Base-by-base conservation (phyloP, 2,888 invertebrate genomes). In the Branchipolynoe longqiensis region DNA sequence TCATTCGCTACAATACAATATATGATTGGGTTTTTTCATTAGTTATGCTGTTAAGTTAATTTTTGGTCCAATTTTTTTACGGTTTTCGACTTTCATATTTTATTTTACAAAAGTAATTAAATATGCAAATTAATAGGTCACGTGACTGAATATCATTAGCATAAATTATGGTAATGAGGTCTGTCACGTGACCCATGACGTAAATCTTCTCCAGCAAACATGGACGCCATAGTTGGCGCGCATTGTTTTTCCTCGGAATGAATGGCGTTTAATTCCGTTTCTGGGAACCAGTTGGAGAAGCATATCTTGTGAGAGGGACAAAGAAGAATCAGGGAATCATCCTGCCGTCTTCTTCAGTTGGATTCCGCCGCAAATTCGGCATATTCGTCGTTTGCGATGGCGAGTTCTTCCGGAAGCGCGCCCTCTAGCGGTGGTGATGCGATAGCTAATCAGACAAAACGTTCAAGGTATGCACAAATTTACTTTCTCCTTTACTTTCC, bases 161-260 rank as follows among this genome's bases (percentile, higher is more conserved):
- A 84, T 84, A 84, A 84, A 84, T 84, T 84, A 84, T 84, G 73
- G 36, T 84, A 84, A 84, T 84, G 73, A 84, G 58, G 38, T 84
- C 18, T 28, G 36, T 82, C 74, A 78, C 58, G 78, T 78, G 84
- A 78, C 74, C 64, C 74, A 28, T 84, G 54, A 78, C 78, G 84
- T 78, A 31, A 36, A 41, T 56, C 59, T 58, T 82, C 54, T 48
- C 48, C 78, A 78, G 78, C 78, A 22, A 78, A 78, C 78, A 78
- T 78, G 78, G 78, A 78, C 78, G 78, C 78, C 78, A 78, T 78
- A 54, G 48, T 54, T 78, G 78, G 48, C 78, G 78, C 78, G 54
- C 48, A 48, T 78, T 78, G 78, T 78, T 78, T 6, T 78, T 41
- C 31, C 48, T 78, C 69, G 69, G 18, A 69, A 69, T 69, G 69